Conservation (phyloP, 2,113 vertebrate genomes). For the Sialia sialis region DNA sequence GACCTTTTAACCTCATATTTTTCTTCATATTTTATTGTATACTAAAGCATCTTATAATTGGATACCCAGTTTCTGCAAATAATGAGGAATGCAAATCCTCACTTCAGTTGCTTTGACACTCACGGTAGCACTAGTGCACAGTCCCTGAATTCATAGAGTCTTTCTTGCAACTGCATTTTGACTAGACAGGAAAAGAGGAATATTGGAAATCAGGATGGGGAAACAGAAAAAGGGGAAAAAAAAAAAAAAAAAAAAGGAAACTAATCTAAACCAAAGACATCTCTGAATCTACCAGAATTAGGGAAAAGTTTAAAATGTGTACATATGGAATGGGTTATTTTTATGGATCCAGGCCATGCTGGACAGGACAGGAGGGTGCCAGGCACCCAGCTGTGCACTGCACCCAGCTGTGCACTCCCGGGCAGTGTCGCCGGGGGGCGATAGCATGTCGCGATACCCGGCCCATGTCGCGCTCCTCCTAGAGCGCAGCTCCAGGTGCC, state of each 20-base stretch:
- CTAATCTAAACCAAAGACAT: fast-evolving
- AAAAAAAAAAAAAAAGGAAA: background rate
- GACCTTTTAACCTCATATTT: background rate
- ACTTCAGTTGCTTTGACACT: background rate
- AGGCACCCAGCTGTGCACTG: background rate
- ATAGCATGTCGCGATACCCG: background rate
- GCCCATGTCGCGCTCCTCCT: background rate
- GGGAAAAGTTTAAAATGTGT: background rate
- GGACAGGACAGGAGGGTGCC: fast-evolving
- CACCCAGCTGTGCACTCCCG: background rate
- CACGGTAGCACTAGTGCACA: fast-evolving
- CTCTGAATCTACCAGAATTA: background rate
- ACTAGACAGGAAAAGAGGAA: background rate
- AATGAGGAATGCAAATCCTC: background rate
- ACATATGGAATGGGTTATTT: fast-evolving
- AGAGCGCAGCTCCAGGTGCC: background rate
- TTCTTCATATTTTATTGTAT: background rate
- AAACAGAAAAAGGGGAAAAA: background rate
- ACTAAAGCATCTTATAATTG: background rate
- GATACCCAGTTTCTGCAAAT: background rate
- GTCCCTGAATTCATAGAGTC: background rate
- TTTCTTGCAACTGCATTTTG: background rate
- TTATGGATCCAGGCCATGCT: fast-evolving
- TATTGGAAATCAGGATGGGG: background rate
- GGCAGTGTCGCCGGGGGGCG: background rate